Conservation (phyloP, 1,140 invertebrate species). For the Contarinia nasturtii region DNA sequence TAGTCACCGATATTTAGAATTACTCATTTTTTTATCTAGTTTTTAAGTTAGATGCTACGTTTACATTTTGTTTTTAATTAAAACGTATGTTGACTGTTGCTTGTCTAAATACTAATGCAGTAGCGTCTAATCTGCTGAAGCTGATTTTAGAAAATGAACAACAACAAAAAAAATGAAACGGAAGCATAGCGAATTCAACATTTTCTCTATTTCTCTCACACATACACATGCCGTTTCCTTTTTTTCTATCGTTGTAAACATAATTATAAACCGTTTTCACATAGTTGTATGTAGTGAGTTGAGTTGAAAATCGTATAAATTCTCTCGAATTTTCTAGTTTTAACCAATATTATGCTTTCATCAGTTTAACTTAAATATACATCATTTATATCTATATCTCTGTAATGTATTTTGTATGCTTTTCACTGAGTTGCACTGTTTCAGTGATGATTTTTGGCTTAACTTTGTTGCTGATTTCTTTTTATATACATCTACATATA, state of each 20-base stretch:
- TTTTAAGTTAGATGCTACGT: neutral
- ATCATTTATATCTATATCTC: neutral
- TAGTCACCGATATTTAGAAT: neutral
- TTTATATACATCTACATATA: neutral
- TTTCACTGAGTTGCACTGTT: neutral
- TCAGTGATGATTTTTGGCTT: neutral
- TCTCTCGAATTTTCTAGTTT: neutral
- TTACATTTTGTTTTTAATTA: neutral
- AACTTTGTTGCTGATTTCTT: neutral
- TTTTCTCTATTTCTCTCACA: too few relatives aligned
- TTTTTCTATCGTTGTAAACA: too few relatives aligned
- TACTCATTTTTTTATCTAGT: neutral
- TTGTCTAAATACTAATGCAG: neutral
- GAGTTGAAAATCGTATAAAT: constrained; percentile 1
- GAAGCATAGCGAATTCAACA: neutral
- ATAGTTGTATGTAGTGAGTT: constrained; percentile 5
- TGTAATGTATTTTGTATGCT: neutral
- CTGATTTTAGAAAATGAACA: too few relatives aligned
- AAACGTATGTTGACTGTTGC: neutral
- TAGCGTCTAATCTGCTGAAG: neutral
- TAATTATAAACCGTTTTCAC: too few relatives aligned
- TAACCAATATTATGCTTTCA: constrained; percentile 1
- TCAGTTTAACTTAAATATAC: neutral
- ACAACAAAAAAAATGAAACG: neutral
- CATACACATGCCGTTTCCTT: too few relatives aligned